Evolutionary conservation across 1,140 invertebrate genomes (phyloP).

Genomic region (Nomia melanderi): DNA sequence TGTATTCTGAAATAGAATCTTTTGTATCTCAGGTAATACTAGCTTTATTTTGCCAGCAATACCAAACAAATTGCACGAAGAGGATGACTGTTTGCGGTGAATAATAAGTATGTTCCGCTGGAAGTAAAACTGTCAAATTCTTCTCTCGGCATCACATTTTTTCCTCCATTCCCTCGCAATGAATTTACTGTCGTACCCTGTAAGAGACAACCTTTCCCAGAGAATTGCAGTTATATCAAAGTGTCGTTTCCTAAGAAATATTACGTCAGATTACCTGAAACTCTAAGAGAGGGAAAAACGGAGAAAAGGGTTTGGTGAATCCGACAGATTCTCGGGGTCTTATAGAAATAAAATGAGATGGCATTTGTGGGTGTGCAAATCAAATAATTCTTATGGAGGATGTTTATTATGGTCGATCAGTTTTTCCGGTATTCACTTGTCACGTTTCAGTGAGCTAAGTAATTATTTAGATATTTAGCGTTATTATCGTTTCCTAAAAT

Average conservation of each 20-base stretch:
- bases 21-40: too few relatives aligned
- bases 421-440: not conserved
- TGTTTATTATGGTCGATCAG: not conserved
- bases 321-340: not conserved
- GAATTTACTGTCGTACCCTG: slow-evolving; percentile 11
- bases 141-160: too few relatives aligned
- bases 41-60: too few relatives aligned
- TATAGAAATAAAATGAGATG: not conserved
- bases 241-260: slow-evolving; percentile 24
- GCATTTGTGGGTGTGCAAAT: not conserved
- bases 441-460: too few relatives aligned
- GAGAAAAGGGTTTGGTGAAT: not conserved
- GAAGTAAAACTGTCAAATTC: not conserved
- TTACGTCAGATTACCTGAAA: slow-evolving; percentile 21
- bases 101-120: not conserved
- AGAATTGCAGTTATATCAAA: slow-evolving; percentile 24
- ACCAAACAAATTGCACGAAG: not conserved
- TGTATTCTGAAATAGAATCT: too few relatives aligned
- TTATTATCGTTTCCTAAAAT: too few relatives aligned
- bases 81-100: not conserved
- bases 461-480: too few relatives aligned
- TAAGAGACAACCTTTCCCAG: slow-evolving; percentile 22
- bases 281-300: not conserved
- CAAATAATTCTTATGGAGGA: not conserved
- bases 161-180: not conserved